These are phyloP conservation scores for Hormiphora californensis DNA, from an alignment of 37 sponge, comb jelly and placozoan species.

Conservation along the genomic window DNA sequence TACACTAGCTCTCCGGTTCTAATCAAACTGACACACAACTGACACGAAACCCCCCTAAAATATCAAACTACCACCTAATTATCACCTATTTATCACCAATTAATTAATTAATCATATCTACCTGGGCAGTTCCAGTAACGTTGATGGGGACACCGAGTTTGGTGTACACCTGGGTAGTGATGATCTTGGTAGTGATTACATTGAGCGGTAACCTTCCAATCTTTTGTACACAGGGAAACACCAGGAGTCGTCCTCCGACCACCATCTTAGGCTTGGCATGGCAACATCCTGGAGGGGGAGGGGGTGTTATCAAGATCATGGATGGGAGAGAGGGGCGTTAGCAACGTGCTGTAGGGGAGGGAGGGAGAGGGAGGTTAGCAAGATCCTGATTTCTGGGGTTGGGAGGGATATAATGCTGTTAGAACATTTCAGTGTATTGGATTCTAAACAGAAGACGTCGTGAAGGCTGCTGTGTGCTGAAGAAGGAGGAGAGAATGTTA, in stretches of 20 bases:
- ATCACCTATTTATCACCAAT: no score
- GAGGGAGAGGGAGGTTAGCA: not conserved
- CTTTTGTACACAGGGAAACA: constrained; percentile 50
- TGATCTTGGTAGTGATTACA: constrained; percentile 51
- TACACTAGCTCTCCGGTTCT: no score
- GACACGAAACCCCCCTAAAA: no score
- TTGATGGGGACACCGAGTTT: constrained; percentile 59
- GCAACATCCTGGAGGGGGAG: not conserved
- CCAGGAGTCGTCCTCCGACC: constrained; percentile 51
- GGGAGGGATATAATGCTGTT: no score
- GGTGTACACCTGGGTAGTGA: constrained; percentile 55
- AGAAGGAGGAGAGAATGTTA: no score
- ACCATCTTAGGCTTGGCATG: constrained; percentile 53
- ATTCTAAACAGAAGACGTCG: no score
- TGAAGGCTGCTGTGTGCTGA: no score
- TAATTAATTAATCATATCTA: not conserved
- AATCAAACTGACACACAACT: no score
- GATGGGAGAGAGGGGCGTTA: not conserved
- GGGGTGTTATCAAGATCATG: not conserved
- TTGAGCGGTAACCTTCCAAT: constrained; percentile 54
- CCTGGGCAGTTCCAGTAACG: constrained; percentile 61
- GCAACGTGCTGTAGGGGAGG: no score
- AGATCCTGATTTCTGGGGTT: no score
- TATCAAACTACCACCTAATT: no score
- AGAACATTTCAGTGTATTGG: no score